Evolutionary conservation across 2,888 invertebrate species (phyloP).

Genomic region (Tachystola acroxantha): DNA sequence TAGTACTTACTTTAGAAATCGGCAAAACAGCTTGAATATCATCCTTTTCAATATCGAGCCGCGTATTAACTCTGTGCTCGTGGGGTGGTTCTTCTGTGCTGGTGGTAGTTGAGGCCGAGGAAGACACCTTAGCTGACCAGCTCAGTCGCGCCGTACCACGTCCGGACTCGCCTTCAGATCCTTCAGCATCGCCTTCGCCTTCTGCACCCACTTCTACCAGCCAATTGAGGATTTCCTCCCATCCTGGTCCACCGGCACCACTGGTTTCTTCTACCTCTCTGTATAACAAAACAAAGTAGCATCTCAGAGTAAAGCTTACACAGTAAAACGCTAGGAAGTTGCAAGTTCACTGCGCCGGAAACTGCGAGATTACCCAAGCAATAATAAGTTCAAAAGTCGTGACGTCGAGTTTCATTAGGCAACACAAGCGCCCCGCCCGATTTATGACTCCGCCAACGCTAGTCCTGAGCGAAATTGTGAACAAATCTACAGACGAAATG

Average conservation of each 20-base stretch:
- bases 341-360: constrained; percentile 3
- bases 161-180: constrained; percentile 75
- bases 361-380: constrained; percentile 9
- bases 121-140: constrained; percentile 83
- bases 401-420: constrained; percentile 58
- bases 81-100: constrained; percentile 66
- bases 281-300: constrained; percentile 15
- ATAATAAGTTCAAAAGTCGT: constrained; percentile 40
- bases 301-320: not conserved
- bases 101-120: constrained; percentile 40
- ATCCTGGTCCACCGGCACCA: constrained; percentile 62
- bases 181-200: constrained; percentile 75
- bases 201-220: constrained; percentile 93
- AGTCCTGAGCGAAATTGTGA: constrained; percentile 48
- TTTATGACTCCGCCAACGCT: constrained; percentile 45
- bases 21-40: constrained; percentile 96
- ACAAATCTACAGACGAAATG: constrained; percentile 47
- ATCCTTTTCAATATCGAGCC: constrained; percentile 94
- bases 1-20: constrained; percentile 92
- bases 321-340: not conserved
- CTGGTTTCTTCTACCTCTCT: constrained; percentile 56
- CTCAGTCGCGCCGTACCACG: constrained; percentile 91
- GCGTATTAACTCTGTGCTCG: constrained; percentile 84
- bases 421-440: constrained; percentile 41
- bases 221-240: constrained; percentile 94